Percentiles rank a stretch among this genome's conserved stretches.
phyloP scores from a whole-genome alignment of 2,888 invertebrate genomes.

The Callosobruchus maculatus region DNA sequence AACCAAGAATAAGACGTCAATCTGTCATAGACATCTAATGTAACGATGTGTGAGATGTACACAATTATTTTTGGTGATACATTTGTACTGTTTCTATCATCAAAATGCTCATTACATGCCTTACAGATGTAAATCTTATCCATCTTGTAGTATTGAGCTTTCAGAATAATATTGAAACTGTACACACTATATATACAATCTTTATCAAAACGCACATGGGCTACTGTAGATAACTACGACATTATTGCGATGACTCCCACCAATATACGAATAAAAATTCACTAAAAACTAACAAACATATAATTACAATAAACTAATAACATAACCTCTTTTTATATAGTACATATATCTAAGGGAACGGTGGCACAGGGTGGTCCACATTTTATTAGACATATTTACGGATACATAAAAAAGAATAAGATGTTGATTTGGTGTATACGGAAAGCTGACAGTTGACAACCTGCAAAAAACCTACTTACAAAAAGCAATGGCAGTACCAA shows the following conservation, averaged over 20 bases:
- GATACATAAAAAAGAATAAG: no score
- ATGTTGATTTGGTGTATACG: background rate
- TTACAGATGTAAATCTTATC: background rate
- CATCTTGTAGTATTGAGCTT: background rate
- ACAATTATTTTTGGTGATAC: background rate
- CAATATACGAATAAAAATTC: conserved; percentile 34
- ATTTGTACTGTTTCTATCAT: background rate
- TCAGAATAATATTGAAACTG: background rate
- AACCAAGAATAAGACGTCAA: background rate
- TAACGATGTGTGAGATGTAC: background rate
- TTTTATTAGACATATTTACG: no score
- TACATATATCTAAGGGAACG: conserved; percentile 32
- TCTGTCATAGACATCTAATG: background rate
- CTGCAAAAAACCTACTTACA: no score
- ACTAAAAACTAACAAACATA: conserved; percentile 51
- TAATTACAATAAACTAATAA: conserved; percentile 46
- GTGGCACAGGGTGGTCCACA: background rate
- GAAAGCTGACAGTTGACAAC: conserved; percentile 10
- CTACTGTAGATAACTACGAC: background rate
- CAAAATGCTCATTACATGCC: background rate
- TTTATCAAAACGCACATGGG: background rate
- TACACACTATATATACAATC: background rate
- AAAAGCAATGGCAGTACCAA: no score
- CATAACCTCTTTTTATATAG: conserved; percentile 44
- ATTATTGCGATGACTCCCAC: background rate